Percentiles rank a stretch among this genome's conserved stretches.
Evolutionary conservation across 2,113 vertebrate genomes (phyloP).

Genomic region (Rynchops niger): DNA sequence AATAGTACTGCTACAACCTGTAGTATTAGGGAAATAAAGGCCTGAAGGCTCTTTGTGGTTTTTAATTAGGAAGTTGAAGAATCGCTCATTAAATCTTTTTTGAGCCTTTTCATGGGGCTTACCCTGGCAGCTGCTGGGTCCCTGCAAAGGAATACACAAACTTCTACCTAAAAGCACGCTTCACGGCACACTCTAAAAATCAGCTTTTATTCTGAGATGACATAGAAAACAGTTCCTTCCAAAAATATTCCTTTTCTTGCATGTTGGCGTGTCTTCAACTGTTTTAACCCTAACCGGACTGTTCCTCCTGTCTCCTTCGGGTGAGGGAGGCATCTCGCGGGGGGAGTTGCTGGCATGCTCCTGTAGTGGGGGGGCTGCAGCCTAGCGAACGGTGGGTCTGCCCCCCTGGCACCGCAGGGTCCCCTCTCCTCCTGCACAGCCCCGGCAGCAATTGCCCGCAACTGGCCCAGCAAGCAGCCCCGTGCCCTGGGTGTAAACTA

Average conservation of each 20-base stretch:
- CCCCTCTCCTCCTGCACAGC: background rate
- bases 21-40: background rate
- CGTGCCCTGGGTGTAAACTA: background rate
- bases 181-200: background rate
- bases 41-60: conserved; percentile 12
- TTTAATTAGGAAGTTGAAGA: conserved; percentile 52
- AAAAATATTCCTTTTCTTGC: background rate
- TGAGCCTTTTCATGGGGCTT: background rate
- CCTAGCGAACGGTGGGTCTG: background rate
- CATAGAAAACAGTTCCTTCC: background rate
- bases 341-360: background rate
- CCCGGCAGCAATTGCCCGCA: too few species aligned
- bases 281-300: background rate
- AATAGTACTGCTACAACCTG: conserved; percentile 45
- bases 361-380: background rate
- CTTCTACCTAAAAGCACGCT: background rate
- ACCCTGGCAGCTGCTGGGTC: background rate
- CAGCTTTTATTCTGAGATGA: background rate
- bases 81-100: conserved; percentile 1
- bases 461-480: background rate
- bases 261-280: background rate
- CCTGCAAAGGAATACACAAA: background rate
- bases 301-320: background rate
- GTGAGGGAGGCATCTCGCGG: background rate
- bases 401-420: background rate